phyloP scores from a whole-genome alignment of 2,113 vertebrate genomes.

The Oreocharis arfaki region DNA sequence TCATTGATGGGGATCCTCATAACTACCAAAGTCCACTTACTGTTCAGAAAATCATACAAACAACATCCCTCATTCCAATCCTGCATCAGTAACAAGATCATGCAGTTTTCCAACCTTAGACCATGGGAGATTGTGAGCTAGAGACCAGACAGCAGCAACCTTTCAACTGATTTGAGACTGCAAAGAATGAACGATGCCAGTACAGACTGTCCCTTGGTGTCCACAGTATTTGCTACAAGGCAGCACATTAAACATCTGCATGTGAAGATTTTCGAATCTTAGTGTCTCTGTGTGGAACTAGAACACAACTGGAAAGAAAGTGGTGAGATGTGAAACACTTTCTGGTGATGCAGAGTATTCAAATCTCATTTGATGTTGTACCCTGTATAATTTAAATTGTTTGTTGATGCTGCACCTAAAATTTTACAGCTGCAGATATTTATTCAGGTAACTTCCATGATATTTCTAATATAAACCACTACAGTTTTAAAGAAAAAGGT shows the following conservation, averaged over 20 bases:
- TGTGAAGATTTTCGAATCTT: neutral
- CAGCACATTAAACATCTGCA: neutral
- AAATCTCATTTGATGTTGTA: neutral
- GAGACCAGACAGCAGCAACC: neutral
- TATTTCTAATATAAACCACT: neutral
- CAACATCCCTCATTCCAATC: neutral
- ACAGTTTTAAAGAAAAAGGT: neutral
- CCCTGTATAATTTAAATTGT: neutral
- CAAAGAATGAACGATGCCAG: neutral
- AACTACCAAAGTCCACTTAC: neutral
- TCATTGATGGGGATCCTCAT: neutral
- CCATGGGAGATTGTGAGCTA: neutral
- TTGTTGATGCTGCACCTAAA: neutral
- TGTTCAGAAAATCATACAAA: neutral
- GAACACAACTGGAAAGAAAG: neutral
- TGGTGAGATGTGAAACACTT: neutral
- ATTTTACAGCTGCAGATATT: neutral
- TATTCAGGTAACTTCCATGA: neutral
- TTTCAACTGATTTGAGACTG: neutral
- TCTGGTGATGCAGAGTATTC: neutral
- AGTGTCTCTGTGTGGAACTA: neutral
- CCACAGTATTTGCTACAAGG: neutral
- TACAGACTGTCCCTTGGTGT: neutral
- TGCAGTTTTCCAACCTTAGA: neutral
- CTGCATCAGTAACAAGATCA: neutral